These are phyloP conservation scores for Labeo rohita DNA, from an alignment of 2,113 vertebrate species.

Conservation along the genomic window DNA sequence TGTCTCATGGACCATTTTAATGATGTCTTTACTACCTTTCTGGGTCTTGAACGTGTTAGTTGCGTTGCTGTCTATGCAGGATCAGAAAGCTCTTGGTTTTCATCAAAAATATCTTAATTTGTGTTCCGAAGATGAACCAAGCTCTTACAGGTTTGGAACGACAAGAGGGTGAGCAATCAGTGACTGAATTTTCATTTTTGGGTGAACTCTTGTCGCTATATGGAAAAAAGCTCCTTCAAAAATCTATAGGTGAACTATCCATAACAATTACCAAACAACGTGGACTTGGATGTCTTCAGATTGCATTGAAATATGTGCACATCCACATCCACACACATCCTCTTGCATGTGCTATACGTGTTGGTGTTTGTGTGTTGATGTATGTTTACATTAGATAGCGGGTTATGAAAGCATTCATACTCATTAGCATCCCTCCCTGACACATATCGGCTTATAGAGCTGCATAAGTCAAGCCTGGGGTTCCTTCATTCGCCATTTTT, in stretches of 20 bases:
- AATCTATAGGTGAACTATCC: neutral
- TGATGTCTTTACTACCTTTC: too few relatives aligned
- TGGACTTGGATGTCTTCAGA: neutral
- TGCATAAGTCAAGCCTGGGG: conserved; percentile 19
- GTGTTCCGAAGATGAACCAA: too few relatives aligned
- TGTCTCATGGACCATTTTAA: too few relatives aligned
- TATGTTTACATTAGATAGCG: conserved; percentile 12
- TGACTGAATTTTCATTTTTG: neutral
- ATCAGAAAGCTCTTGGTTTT: too few relatives aligned
- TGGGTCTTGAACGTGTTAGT: too few relatives aligned
- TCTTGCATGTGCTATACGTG: neutral
- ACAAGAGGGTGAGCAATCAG: too few relatives aligned
- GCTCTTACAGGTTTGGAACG: too few relatives aligned
- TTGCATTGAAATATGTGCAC: conserved; percentile 4
- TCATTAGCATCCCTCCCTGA: conserved; percentile 27
- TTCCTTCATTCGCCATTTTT: conserved; percentile 27
- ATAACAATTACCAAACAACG: neutral
- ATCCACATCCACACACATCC: neutral
- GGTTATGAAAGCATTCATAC: conserved; percentile 37
- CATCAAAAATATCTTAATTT: too few relatives aligned
- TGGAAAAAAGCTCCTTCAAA: neutral
- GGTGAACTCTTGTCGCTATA: neutral
- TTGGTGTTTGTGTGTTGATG: conserved; percentile 11
- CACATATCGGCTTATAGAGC: conserved; percentile 15
- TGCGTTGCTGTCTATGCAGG: too few relatives aligned